A percentile compares a stretch with the other conserved stretches of the same genome.
These are phyloP conservation scores for Baronia brevicornis DNA, from an alignment of 2,888 invertebrate genomes.

Conservation along the genomic window DNA sequence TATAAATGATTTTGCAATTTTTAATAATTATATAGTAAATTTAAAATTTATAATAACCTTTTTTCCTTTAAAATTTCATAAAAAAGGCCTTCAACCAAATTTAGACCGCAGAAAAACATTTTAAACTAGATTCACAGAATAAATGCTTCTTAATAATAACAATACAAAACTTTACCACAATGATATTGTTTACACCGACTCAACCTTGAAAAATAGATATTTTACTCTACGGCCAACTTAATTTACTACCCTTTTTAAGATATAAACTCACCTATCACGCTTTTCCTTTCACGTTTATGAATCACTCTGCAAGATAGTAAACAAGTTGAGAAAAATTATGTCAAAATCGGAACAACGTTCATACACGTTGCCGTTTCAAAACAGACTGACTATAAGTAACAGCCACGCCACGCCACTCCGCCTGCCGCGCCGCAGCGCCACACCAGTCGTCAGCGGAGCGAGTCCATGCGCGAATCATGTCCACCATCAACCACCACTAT, in stretches of 20 bases:
- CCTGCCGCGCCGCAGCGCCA: no score
- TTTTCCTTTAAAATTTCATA: no score
- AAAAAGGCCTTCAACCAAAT: no score
- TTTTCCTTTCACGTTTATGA: conserved; percentile 48
- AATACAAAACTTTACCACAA: conserved; percentile 49
- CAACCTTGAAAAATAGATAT: conserved; percentile 19
- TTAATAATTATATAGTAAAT: no score
- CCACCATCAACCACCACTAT: conserved; percentile 36
- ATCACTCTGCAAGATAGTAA: conserved; percentile 56
- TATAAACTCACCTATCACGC: conserved; percentile 56
- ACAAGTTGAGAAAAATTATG: conserved; percentile 34
- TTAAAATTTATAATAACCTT: no score
- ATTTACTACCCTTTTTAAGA: conserved; percentile 36
- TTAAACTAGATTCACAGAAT: no score
- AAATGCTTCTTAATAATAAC: no score
- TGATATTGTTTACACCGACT: conserved; percentile 38
- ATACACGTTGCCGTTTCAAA: conserved; percentile 37
- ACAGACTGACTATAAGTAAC: no score
- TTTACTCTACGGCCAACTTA: conserved; percentile 20
- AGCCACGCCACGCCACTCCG: no score
- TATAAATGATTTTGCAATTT: no score
- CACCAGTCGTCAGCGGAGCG: conserved; percentile 15
- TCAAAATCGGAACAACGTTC: conserved; percentile 34
- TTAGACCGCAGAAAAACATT: no score
- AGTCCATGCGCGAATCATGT: conserved; percentile 49